Evolutionary conservation across 2,888 invertebrate species (phyloP), one percentile per base, ranked within the genome.

Genomic region (Holacanthella duospinosa): DNA sequence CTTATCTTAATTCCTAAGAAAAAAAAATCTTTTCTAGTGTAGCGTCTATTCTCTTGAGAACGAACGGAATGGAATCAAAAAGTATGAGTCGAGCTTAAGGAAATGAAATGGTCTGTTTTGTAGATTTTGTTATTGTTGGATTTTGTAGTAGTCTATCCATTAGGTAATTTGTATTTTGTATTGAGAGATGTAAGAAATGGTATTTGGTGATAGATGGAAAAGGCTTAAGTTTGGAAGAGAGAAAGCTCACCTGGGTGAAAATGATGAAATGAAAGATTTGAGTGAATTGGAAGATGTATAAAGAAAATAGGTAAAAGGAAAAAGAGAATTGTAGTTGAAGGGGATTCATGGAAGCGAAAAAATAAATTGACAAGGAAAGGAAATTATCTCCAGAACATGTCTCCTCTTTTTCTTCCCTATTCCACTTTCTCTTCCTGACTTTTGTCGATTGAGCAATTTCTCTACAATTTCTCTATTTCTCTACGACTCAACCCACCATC

Each of bases 301-400:
- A 25, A 55, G 12, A 3, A 24, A 29, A 36, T 36, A 27, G 43
- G 43, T 25, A 58, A 43, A 43, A 19, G 28, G 56, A 56, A 29
- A 56, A n/a, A 28, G 29, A 28, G 19, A 56, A 29, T 29, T 26
- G n/a, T 19, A 21, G 19, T 29, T 28, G 3, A 29, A 55, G n/a
- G 2, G 29, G 36, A 56, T 29, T 28, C 21, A 29, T 29, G 2
- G 29, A 53, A 60, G 53, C 29, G 53, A 24, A 53, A 53, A 60
- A 60, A 53, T 60, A 60, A 48, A 60, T 60, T 60, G 60, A 53
- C 53, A 60, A 60, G 53, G 48, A 53, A 53, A 60, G 60, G 60
- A 60, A 60, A 60, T 60, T 60, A 53, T 60, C 53, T 19, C 28
- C 43, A 27, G 27, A 60, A 53, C 60, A 53, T 48, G 60, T 60